phyloP scores from a whole-genome alignment of 2,797 vertebrate genomes.

The Galago senegalensis region DNA sequence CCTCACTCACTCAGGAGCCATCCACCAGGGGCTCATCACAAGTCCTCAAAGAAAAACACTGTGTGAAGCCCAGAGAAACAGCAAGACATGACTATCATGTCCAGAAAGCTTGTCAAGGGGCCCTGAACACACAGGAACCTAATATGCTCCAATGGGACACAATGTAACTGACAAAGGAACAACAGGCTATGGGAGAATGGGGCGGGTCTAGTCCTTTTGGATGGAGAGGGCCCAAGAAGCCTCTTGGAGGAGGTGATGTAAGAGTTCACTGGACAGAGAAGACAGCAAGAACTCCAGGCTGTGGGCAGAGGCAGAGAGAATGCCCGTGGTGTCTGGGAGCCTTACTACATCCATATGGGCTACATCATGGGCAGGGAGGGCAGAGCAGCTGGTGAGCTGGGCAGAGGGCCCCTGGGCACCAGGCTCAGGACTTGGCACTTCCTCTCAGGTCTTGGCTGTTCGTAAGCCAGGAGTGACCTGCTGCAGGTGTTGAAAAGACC shows the following conservation, averaged over 20 bases:
- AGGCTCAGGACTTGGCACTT: background rate
- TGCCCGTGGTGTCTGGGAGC: fast-evolving
- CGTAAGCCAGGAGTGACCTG: background rate
- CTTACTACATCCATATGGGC: background rate
- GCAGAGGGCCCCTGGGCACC: fast-evolving
- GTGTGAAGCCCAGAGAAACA: background rate
- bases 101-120: background rate
- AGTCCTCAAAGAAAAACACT: background rate
- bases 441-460: background rate
- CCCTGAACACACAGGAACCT: background rate
- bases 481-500: background rate
- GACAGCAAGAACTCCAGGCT: background rate
- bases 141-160: fast-evolving
- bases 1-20: background rate
- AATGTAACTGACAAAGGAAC: background rate
- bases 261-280: background rate
- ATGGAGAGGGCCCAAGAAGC: conserved; percentile 13
- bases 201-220: fast-evolving
- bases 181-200: background rate
- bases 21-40: background rate
- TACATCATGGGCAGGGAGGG: background rate
- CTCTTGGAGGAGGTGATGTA: background rate
- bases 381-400: background rate
- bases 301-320: background rate
- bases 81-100: fast-evolving